Conservation (phyloP, 2,797 vertebrate species). For the Melopsittacus undulatus region DNA sequence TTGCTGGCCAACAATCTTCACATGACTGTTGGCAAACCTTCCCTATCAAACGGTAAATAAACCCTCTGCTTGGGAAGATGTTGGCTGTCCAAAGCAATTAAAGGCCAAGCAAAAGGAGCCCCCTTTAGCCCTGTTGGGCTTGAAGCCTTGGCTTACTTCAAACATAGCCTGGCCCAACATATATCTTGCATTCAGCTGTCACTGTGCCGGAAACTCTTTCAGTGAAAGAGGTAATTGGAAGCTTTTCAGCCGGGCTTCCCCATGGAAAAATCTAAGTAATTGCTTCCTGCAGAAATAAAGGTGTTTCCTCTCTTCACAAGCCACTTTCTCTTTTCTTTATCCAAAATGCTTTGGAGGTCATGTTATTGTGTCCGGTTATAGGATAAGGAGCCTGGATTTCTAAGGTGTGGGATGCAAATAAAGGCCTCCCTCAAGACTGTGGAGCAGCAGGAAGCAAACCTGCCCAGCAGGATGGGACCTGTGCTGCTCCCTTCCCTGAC, state of each 20-base stretch:
- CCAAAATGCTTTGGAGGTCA: conserved; percentile 56
- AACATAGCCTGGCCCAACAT: not conserved
- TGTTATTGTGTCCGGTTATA: conserved; percentile 63
- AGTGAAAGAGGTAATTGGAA: conserved; percentile 58
- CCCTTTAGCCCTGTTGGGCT: not conserved
- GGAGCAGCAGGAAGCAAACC: not conserved
- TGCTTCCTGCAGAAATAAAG: conserved; percentile 71
- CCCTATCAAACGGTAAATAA: not conserved
- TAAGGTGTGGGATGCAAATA: conserved; percentile 27
- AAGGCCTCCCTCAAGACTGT: not conserved
- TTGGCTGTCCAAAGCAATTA: not conserved
- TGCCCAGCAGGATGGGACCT: not conserved
- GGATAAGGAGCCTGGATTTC: conserved; percentile 11
- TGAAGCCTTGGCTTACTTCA: not conserved
- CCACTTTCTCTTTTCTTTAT: conserved; percentile 64
- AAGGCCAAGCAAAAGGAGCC: not conserved
- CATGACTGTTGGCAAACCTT: not conserved
- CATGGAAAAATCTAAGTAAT: conserved; percentile 59
- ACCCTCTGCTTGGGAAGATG: not conserved
- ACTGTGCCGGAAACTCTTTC: not conserved
- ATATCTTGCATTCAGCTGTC: conserved; percentile 33
- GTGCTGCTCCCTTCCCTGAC: not conserved
- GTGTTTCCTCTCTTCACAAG: conserved; percentile 62
- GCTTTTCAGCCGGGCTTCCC: conserved; percentile 53
- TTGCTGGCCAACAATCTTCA: not conserved